Conservation (phyloP, 2,113 vertebrate species). For the Anthoscopus minutus region DNA sequence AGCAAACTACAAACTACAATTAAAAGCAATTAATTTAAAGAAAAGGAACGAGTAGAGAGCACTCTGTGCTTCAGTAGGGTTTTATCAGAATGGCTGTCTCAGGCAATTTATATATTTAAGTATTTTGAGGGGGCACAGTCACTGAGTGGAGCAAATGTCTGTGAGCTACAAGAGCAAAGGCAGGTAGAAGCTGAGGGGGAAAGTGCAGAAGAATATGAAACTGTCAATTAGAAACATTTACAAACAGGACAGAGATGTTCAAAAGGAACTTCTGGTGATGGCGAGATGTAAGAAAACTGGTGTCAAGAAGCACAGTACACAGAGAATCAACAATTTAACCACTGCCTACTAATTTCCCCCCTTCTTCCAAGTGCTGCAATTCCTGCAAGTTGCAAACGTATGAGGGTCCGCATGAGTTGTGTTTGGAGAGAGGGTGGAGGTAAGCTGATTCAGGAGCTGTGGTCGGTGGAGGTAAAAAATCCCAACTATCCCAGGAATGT, state of each 20-base stretch:
- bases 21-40: background rate
- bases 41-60: background rate
- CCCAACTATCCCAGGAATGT: background rate
- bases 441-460: background rate
- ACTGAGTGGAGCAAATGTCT: background rate
- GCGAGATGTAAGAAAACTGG: background rate
- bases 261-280: background rate
- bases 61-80: background rate
- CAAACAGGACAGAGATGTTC: background rate
- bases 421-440: background rate
- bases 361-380: background rate
- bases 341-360: background rate
- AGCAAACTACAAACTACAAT: background rate
- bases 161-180: background rate
- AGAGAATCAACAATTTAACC: background rate
- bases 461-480: background rate
- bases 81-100: background rate
- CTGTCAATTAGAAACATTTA: background rate
- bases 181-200: background rate
- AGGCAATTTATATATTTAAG: background rate
- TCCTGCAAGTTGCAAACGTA: background rate
- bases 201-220: background rate
- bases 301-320: background rate
- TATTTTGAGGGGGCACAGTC: background rate
- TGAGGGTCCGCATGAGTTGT: accelerated